Conservation (phyloP, 2,113 vertebrate genomes). For the Larimichthys polyactis region DNA sequence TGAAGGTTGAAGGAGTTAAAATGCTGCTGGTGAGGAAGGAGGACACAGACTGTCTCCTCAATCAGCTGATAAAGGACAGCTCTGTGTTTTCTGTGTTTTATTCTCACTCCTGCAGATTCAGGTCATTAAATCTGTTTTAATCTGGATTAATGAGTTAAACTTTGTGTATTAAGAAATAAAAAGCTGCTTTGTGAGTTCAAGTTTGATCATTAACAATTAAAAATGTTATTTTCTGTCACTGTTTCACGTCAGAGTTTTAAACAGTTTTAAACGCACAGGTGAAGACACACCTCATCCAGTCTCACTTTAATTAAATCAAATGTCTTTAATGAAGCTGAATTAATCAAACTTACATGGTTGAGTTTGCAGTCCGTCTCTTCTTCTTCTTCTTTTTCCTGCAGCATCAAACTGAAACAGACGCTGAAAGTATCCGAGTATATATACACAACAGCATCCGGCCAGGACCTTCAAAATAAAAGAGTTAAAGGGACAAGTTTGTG, state of each 20-base stretch:
- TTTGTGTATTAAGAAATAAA: too few species aligned
- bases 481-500: fast-evolving
- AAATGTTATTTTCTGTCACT: background rate
- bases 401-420: background rate
- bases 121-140: too few species aligned
- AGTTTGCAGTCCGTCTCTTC: background rate
- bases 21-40: too few species aligned
- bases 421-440: background rate
- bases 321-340: too few species aligned
- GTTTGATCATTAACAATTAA: fast-evolving
- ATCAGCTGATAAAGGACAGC: too few species aligned
- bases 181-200: background rate
- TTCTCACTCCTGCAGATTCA: too few species aligned
- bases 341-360: conserved; percentile 24
- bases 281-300: background rate
- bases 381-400: background rate
- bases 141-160: too few species aligned
- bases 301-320: too few species aligned
- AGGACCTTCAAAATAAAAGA: conserved; percentile 38
- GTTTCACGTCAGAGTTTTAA: background rate
- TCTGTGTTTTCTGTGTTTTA: too few species aligned
- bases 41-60: too few species aligned
- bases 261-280: background rate
- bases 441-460: conserved; percentile 11
- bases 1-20: too few species aligned